phyloP scores from a whole-genome alignment of 2,888 invertebrate genomes.

The Perizoma flavofasciatum region DNA sequence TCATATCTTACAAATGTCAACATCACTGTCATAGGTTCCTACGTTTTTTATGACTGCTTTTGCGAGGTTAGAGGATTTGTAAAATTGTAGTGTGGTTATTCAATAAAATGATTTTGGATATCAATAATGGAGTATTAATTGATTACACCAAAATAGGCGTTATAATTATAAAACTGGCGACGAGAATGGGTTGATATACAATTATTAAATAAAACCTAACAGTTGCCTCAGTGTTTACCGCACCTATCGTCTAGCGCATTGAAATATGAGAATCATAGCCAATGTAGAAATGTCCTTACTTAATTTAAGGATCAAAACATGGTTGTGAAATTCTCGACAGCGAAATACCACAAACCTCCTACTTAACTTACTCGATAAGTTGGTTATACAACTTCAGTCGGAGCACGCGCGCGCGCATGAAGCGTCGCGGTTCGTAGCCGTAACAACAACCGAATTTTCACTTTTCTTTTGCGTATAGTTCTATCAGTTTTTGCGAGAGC shows the following conservation, averaged over 20 bases:
- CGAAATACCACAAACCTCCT: slow-evolving; percentile 41
- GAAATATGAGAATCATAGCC: slow-evolving; percentile 3
- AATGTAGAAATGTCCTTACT: slow-evolving; percentile 15
- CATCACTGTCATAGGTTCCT: too few species aligned
- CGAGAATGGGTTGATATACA: too few species aligned
- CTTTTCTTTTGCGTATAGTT: slow-evolving; percentile 44
- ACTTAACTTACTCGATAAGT: slow-evolving; percentile 43
- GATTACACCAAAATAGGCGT: too few species aligned
- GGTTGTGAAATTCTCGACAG: slow-evolving; percentile 22
- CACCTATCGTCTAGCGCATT: not conserved
- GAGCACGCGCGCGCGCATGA: slow-evolving; percentile 49
- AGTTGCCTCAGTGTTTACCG: too few species aligned
- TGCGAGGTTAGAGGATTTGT: too few species aligned
- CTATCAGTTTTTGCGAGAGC: slow-evolving; percentile 17
- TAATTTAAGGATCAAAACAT: slow-evolving; percentile 18
- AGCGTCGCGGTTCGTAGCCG: slow-evolving; percentile 48
- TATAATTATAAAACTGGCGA: too few species aligned
- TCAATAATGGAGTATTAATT: too few species aligned
- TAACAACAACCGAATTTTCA: slow-evolving; percentile 46
- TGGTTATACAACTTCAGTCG: slow-evolving; percentile 59
- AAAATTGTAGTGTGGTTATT: too few species aligned
- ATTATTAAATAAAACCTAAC: too few species aligned
- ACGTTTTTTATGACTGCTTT: too few species aligned
- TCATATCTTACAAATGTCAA: too few species aligned
- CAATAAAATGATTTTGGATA: too few species aligned